Base-by-base conservation (phyloP, 1,140 invertebrate genomes). In the Bathynomus jamesi region DNA sequence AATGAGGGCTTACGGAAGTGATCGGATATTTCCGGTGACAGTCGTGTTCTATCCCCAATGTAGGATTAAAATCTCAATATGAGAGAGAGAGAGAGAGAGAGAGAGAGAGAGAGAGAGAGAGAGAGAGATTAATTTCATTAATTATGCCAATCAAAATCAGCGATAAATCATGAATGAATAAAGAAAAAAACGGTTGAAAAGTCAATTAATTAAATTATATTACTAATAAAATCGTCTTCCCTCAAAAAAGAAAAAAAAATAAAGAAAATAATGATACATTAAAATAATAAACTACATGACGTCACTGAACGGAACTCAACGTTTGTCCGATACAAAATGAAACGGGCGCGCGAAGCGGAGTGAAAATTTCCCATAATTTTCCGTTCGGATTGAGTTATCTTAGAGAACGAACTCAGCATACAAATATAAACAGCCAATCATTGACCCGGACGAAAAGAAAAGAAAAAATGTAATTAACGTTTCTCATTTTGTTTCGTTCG, bases 121-220 rank as follows among this genome's bases (percentile, higher is more conserved):
- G 27, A 61, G 53, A 25, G 30, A 40, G 2, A 32, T 62, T 46
- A 21, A 65, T 29, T 82, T 90, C 85, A 79, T 89, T 89, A 31
- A n/a, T n/a, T n/a, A n/a, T n/a, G n/a, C n/a, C n/a, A n/a, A n/a
- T n/a, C n/a, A n/a, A n/a, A n/a, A n/a, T n/a, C n/a, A n/a, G n/a
- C n/a, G n/a, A n/a, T n/a, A n/a, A n/a, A n/a, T n/a, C n/a, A n/a
- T n/a, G n/a, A n/a, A n/a, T n/a, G n/a, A n/a, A n/a, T n/a, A n/a
- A n/a, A n/a, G n/a, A n/a, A n/a, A n/a, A n/a, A n/a, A n/a, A n/a
- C n/a, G n/a, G n/a, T n/a, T n/a, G n/a, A n/a, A n/a, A n/a, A n/a
- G n/a, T n/a, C n/a, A n/a, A n/a, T n/a, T n/a, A n/a, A n/a, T n/a
- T n/a, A n/a, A n/a, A n/a, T n/a, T n/a, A n/a, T n/a, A n/a, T n/a